Evolutionary conservation across 2,888 invertebrate genomes (phyloP), one percentile per base, ranked within the genome.

Genomic region (Celastrina argiolus): DNA sequence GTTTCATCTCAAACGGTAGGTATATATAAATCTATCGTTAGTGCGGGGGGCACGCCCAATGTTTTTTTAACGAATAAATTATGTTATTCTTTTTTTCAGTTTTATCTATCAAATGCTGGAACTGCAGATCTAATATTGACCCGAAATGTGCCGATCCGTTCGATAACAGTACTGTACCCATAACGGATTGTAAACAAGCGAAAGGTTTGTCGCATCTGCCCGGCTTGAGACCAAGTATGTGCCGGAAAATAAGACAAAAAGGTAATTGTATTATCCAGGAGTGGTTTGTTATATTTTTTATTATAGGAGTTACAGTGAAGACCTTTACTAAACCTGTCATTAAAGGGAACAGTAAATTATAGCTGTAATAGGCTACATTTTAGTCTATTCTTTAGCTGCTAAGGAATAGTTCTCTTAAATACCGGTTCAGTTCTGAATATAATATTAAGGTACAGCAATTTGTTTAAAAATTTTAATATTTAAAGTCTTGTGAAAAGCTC

Each of bases 131-230:
- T 0, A 96, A 96, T 78, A 94, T 94, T 67, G 97, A 98, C 85
- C 96, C 97, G 0, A 96, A 97, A 88, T 98, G 98, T 80, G 94
- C 95, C 0, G 97, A 98, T 88, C 97, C 97, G 0, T 98, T 98
- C 77, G 97, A 98, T 81, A 98, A 98, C 79, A 93, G 94, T 36
- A 96, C 97, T 0, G 94, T 97, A 68, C 96, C 97, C 0, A 97
- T 97, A 64, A 95, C 95, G 0, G 97, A 97, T 79, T 97, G 96
- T 74, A 92, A 88, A 64, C 93, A 94, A 76, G 92, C 91, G 68
- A 86, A 82, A 14, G 92, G 93, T 7, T 82, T 96, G 39, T 79
- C 90, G 0, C 95, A 96, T 82, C 87, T 96, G 67, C 94, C 94
- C 1, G 95, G 94, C 22, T 91, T 95, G 0, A 91, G 92, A 56